Evolutionary conservation across 2,113 vertebrate genomes (phyloP).

Genomic region (Otus sunia): DNA sequence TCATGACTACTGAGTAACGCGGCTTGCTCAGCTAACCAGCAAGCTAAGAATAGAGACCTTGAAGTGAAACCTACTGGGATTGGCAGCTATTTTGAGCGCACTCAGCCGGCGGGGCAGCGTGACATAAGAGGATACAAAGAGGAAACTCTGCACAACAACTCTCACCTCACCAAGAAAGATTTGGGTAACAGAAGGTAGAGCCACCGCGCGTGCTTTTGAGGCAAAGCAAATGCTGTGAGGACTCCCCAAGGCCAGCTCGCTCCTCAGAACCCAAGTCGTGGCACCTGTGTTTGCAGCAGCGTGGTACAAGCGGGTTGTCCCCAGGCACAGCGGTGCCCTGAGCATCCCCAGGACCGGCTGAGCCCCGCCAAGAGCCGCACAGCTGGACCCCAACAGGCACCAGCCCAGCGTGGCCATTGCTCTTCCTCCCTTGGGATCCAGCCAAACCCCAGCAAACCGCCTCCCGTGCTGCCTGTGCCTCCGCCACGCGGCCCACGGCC

Average conservation of each 20-base stretch:
- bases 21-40: slow-evolving; percentile 22
- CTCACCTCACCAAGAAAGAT: slow-evolving; percentile 14
- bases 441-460: not conserved
- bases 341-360: not conserved
- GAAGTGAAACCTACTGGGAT: slow-evolving; percentile 66
- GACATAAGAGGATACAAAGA: slow-evolving; percentile 64
- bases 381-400: not conserved
- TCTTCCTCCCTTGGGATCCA: rapidly evolving
- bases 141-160: slow-evolving; percentile 60
- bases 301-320: rapidly evolving
- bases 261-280: not conserved
- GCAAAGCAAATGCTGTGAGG: rapidly evolving
- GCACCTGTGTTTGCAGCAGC: rapidly evolving
- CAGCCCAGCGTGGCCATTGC: rapidly evolving
- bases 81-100: slow-evolving; percentile 55
- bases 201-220: not conserved
- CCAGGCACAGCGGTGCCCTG: rapidly evolving
- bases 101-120: slow-evolving; percentile 34
- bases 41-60: slow-evolving; percentile 65
- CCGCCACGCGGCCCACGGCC: rapidly evolving
- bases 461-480: not conserved
- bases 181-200: not conserved
- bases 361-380: rapidly evolving
- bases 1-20: slow-evolving; percentile 34
- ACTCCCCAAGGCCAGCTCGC: not conserved